phyloP scores from a whole-genome alignment of 1,140 invertebrate species.

The Drosophila sproati region DNA sequence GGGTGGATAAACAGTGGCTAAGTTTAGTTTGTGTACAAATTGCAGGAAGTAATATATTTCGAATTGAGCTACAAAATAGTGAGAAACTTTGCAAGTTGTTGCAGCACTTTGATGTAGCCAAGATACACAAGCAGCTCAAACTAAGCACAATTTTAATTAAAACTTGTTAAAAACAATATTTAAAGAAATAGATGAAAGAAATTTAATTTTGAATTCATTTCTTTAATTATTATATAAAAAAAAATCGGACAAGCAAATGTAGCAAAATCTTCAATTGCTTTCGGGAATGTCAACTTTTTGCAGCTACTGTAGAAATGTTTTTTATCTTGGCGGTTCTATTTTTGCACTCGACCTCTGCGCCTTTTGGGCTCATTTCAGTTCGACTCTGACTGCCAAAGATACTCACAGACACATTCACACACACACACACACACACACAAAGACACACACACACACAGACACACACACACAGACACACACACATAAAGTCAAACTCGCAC shows the following conservation, averaged over 20 bases:
- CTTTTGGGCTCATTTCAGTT: conserved; percentile 30
- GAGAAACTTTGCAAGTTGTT: too few relatives aligned
- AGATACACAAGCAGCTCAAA: too few relatives aligned
- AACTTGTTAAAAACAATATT: too few relatives aligned
- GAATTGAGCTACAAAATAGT: too few relatives aligned
- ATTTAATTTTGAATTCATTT: neutral
- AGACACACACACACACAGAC: too few relatives aligned
- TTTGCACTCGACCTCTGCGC: conserved; percentile 46
- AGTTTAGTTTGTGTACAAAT: neutral
- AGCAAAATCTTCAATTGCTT: neutral
- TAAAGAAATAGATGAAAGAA: neutral
- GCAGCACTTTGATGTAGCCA: too few relatives aligned
- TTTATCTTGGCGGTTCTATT: conserved; percentile 36
- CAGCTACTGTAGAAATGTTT: conserved; percentile 14
- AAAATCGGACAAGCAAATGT: too few relatives aligned
- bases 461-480: neutral
- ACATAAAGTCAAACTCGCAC: neutral
- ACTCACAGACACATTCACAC: neutral
- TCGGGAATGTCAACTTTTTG: neutral
- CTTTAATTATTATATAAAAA: too few relatives aligned
- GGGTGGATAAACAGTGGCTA: conserved; percentile 1
- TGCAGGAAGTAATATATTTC: neutral
- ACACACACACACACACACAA: conserved; percentile 10
- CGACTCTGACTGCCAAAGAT: conserved; percentile 15
- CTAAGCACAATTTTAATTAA: too few relatives aligned